These are phyloP conservation scores for Penaeus monodon DNA, from an alignment of 2,888 invertebrate genomes.

Conservation along the genomic window DNA sequence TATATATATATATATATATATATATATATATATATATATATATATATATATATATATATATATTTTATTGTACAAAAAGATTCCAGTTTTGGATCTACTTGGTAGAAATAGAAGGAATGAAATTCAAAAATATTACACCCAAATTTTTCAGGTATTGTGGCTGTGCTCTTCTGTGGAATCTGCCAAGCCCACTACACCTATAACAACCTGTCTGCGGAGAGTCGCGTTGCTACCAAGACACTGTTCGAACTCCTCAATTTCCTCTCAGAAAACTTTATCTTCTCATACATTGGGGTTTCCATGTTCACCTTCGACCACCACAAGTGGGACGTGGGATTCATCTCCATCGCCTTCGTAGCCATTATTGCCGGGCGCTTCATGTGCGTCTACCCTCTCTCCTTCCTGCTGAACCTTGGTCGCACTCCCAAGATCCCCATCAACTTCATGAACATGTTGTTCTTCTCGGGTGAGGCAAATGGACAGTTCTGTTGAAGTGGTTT, in stretches of 20 bases:
- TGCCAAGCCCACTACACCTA: conserved; percentile 99
- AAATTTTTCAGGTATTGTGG: conserved; percentile 83
- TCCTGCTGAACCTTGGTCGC: conserved; percentile 90
- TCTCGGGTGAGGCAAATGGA: conserved; percentile 79
- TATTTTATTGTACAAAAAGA: too few species aligned
- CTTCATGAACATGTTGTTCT: conserved; percentile 98
- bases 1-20: too few species aligned
- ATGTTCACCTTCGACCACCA: conserved; percentile 98
- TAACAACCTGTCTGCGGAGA: conserved; percentile 92
- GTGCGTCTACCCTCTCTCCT: conserved; percentile 96
- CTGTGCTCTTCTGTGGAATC: conserved; percentile 97
- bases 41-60: too few species aligned
- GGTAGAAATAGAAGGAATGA: too few species aligned
- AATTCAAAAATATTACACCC: too few species aligned
- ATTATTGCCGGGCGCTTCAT: conserved; percentile 90
- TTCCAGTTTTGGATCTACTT: too few species aligned
- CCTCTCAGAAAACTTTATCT: conserved; percentile 97
- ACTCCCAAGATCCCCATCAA: conserved; percentile 91
- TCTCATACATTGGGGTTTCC: conserved; percentile 97
- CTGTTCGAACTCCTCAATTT: conserved; percentile 95
- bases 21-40: too few species aligned
- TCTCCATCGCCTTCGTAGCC: conserved; percentile 94
- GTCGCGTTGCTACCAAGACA: conserved; percentile 88
- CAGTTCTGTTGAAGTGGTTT: too few species aligned
- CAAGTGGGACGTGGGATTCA: conserved; percentile 92